A percentile compares a stretch with the other conserved stretches of the same genome.
Evolutionary conservation across 2,113 vertebrate species (phyloP).

Genomic region (Myrmecophaga tridactyla): DNA sequence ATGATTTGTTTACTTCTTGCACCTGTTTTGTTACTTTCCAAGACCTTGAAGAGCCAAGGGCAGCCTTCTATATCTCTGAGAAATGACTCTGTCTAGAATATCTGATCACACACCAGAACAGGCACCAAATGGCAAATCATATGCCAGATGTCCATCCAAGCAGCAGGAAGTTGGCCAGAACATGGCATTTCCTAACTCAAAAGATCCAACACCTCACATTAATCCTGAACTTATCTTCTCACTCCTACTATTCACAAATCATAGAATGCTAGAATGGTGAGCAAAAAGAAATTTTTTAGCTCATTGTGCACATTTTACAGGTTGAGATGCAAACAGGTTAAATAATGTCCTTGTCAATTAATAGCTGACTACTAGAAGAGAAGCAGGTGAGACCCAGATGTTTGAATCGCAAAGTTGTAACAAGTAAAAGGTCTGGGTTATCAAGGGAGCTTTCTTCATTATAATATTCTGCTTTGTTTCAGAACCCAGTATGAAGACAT

Average conservation of each 20-base stretch:
- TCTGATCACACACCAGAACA: background rate
- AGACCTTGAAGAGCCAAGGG: background rate
- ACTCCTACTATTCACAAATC: too few relatives aligned
- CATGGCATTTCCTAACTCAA: background rate
- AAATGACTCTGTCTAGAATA: slow-evolving; percentile 52
- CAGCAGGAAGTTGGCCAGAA: background rate
- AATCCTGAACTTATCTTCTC: background rate
- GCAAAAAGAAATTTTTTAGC: background rate
- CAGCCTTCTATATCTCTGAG: slow-evolving; percentile 23
- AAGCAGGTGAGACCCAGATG: background rate
- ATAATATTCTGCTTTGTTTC: background rate
- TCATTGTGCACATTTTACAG: background rate
- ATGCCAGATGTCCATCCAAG: background rate
- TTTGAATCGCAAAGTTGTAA: background rate
- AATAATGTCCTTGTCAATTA: background rate
- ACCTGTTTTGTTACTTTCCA: slow-evolving; percentile 46
- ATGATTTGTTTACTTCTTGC: slow-evolving; percentile 30
- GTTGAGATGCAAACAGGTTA: background rate
- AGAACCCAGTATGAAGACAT: background rate
- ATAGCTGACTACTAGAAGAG: background rate
- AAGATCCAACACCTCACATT: background rate
- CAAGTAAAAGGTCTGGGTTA: background rate
- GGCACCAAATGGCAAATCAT: background rate
- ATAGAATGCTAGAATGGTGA: background rate
- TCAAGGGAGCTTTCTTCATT: background rate